phyloP scores from a whole-genome alignment of 2,113 vertebrate species.

The Cheirogaleus medius region DNA sequence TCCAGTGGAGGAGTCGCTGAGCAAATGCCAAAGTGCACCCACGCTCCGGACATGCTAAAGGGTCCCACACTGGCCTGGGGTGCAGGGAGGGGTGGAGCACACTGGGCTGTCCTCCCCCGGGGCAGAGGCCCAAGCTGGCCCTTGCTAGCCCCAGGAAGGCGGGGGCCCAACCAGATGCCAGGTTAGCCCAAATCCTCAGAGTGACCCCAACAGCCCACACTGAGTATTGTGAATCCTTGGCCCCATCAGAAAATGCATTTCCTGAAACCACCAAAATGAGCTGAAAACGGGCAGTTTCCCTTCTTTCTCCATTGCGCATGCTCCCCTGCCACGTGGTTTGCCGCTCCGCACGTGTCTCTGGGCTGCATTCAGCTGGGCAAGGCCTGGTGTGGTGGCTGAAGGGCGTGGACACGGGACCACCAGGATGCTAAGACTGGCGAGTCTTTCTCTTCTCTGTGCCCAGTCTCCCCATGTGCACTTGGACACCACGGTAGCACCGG shows the following conservation, averaged over 20 bases:
- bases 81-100: accelerated
- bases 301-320: accelerated
- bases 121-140: neutral
- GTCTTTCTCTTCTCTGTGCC: neutral
- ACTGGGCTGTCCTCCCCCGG: accelerated
- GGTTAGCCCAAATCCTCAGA: accelerated
- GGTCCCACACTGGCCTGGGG: neutral
- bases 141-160: accelerated
- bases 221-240: accelerated
- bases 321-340: accelerated
- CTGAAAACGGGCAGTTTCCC: accelerated
- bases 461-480: neutral
- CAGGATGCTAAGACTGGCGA: neutral
- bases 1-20: neutral
- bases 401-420: too few relatives aligned
- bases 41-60: accelerated
- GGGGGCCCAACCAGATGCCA: accelerated
- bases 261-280: neutral
- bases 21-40: neutral
- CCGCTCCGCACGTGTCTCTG: accelerated
- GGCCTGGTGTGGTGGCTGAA: neutral
- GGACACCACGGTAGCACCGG: neutral
- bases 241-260: neutral
- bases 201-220: accelerated
- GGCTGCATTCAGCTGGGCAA: neutral